These are phyloP conservation scores for Eucera pruinosa DNA, from an alignment of 2,888 invertebrate species.

Conservation along the genomic window DNA sequence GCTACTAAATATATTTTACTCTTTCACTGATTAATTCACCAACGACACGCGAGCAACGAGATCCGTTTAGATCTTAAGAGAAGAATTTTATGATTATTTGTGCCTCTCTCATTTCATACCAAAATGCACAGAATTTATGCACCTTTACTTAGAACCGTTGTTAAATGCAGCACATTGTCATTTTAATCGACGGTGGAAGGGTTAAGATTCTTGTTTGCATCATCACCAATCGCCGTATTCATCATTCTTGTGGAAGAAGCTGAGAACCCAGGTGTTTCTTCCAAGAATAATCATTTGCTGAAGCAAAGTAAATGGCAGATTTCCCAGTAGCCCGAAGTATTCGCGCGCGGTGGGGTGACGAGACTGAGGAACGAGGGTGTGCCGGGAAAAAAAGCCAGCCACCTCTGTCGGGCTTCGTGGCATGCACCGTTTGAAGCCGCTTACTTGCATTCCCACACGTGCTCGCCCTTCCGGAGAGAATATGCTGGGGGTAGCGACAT, in stretches of 20 bases:
- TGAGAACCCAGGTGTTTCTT: conserved; percentile 40
- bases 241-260: background rate
- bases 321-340: conserved; percentile 47
- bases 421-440: conserved; percentile 49
- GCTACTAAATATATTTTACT: too few species aligned
- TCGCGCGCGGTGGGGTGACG: conserved; percentile 56
- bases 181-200: too few species aligned
- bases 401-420: conserved; percentile 37
- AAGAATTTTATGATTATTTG: too few species aligned
- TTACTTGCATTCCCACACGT: conserved; percentile 66
- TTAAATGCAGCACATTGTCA: too few species aligned
- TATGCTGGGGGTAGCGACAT: conserved; percentile 56
- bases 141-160: too few species aligned
- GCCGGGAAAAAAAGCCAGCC: conserved; percentile 45
- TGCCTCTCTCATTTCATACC: too few species aligned
- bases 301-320: conserved; percentile 39
- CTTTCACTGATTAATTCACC: too few species aligned
- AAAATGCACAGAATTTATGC: too few species aligned
- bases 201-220: too few species aligned
- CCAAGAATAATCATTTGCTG: conserved; percentile 20
- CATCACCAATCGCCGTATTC: too few species aligned
- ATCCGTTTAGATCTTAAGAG: too few species aligned
- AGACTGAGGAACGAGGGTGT: conserved; percentile 63
- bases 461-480: conserved; percentile 57
- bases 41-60: too few species aligned